Base-by-base conservation (phyloP, 2,888 invertebrate species). In the Morinoia aosen region DNA sequence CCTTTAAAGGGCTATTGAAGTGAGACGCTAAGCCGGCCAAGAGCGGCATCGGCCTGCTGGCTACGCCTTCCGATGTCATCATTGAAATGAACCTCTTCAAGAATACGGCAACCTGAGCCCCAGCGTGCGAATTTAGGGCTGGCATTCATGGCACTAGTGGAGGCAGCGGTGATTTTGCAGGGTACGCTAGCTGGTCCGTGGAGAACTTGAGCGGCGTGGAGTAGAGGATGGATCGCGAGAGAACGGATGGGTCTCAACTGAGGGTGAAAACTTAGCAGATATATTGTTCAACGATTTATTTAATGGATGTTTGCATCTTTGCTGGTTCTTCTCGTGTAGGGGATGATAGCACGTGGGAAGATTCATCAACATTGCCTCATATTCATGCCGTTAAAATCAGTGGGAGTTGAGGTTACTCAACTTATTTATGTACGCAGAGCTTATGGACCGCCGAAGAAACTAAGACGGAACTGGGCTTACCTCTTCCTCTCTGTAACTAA, bases 31-130 rank as follows among this genome's bases (percentile, higher is more conserved):
- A 40, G 90, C 39, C 19, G 11, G 5, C 39, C 90, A 90, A 40
- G 40, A 14, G 14, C 40, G 19, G 90, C 90, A 90, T 48, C 40
- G 90, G 48, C 90, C 3, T 12, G 39, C 40, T 12, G 40, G 90
- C 90, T 14, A 40, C 14, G 48, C 40, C 90, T 90, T 40, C 39
- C 90, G 40, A 90, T 90, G 40, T 48, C 90, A 90, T 90, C 90
- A 90, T 90, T 90, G 90, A 90, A 90, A 90, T 39, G 90, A 90
- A 90, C 90, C 90, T 90, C 90, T 90, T 90, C 39, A 48, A 19
- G 40, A 48, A 90, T 90, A 90, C 8, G 90, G 90, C 90, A 48
- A 39, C 12, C 90, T 40, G 40, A 12, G 40, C 11, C 90, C 39
- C 90, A 12, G 25, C 10, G 25, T 76, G 76, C 19, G 76, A 76